Evolutionary conservation across 2,888 invertebrate species (phyloP), one percentile per base, ranked within the genome.

Genomic region (Conchocele bisecta): DNA sequence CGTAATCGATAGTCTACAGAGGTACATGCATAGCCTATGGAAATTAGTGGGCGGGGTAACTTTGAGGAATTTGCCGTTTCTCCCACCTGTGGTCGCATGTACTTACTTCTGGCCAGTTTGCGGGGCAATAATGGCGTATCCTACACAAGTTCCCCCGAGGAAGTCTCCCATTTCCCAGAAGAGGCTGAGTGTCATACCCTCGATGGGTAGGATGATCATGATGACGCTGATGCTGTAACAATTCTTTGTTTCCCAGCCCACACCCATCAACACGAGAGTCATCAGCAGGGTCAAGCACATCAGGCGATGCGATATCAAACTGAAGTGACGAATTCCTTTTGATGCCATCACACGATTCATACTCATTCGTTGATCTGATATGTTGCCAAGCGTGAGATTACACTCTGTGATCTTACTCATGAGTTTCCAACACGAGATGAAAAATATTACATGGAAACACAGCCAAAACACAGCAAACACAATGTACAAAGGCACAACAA

Each of bases 61-160:
- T n/a, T n/a, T n/a, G n/a, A n/a, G n/a, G n/a, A n/a, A n/a, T n/a
- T n/a, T n/a, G n/a, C n/a, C n/a, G n/a, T n/a, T n/a, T n/a, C n/a
- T n/a, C n/a, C n/a, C n/a, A n/a, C n/a, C n/a, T n/a, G n/a, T n/a
- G n/a, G n/a, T n/a, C n/a, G n/a, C n/a, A n/a, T n/a, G n/a, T 22
- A 76, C 84, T 75, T 76, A 90, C 90, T 84, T 86, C 44, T 82
- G 78, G 11, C 83, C 71, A 11, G 86, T 84, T 7, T 88, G 83
- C n/a, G 91, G 91, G 29, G 88, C 87, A 22, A 91, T 89, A n/a
- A 91, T 61, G 9, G 87, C 90, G 82, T 90, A 91, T 17, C 90
- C 91, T 58, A 86, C 86, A 63, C 89, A 90, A 1, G 90, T 90
- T 7, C 91, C 91, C 35, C 91, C 91, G 9, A 91, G 84, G 33